A percentile compares a stretch with the other conserved stretches of the same genome.
Conservation (phyloP, 1,140 invertebrate genomes). For the Drosophila sproati region DNA sequence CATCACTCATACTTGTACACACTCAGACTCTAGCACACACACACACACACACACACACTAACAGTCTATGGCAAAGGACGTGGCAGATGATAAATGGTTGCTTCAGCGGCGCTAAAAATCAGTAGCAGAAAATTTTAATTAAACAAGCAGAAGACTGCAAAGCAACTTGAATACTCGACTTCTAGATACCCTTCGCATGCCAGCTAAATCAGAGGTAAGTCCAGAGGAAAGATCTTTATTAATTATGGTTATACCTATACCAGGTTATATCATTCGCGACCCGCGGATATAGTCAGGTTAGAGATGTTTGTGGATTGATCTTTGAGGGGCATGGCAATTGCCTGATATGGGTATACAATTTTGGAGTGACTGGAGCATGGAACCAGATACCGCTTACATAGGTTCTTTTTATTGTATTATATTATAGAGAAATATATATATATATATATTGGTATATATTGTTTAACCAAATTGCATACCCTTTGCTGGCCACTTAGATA, state of each 20-base stretch:
- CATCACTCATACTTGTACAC: constrained; percentile 27
- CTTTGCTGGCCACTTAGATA: not conserved
- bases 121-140: constrained; percentile 74
- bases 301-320: too few species aligned
- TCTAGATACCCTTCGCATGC: not conserved
- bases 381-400: too few species aligned
- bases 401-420: too few species aligned
- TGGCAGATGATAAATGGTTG: constrained; percentile 66
- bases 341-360: too few species aligned
- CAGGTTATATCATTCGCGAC: too few species aligned
- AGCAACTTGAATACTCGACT: not conserved
- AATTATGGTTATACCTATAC: too few species aligned
- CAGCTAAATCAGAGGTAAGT: not conserved
- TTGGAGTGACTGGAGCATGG: too few species aligned
- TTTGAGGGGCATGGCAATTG: too few species aligned
- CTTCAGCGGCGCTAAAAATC: constrained; percentile 64
- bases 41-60: not conserved
- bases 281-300: too few species aligned
- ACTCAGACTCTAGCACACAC: not conserved
- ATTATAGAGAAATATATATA: too few species aligned
- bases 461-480: not conserved
- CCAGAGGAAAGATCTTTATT: too few species aligned
- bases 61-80: constrained; percentile 18
- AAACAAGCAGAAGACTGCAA: constrained; percentile 18
- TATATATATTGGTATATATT: too few species aligned